Conservation (phyloP, 2,797 vertebrate species). For the Molossus alvarezi region DNA sequence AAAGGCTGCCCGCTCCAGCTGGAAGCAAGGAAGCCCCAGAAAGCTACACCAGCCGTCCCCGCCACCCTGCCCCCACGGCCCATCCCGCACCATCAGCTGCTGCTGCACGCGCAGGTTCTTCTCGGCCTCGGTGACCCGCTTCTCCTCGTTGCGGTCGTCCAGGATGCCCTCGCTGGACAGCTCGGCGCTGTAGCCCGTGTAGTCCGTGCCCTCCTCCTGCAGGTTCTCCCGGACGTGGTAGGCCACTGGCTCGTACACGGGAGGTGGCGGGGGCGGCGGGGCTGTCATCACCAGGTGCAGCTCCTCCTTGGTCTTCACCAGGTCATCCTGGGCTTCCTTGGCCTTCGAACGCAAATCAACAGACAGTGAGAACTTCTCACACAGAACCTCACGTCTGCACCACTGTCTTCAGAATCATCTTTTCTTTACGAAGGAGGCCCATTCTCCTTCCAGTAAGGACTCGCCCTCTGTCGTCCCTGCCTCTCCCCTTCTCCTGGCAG, state of each 20-base stretch:
- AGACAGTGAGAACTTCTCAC: neutral
- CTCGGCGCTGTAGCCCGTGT: constrained; percentile 94
- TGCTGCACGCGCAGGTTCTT: constrained; percentile 97
- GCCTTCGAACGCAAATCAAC: constrained; percentile 89
- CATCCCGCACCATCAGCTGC: constrained; percentile 95
- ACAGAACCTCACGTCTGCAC: fast-evolving
- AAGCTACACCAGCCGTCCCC: neutral
- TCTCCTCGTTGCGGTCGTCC: constrained; percentile 95
- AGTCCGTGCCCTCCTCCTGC: constrained; percentile 92
- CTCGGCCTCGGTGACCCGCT: constrained; percentile 95
- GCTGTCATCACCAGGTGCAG: constrained; percentile 93
- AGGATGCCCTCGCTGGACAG: constrained; percentile 93
- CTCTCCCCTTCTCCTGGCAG: too few species aligned
- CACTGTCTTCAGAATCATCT: neutral
- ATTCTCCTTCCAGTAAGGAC: fast-evolving
- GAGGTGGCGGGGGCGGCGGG: constrained; percentile 92
- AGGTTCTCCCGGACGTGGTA: constrained; percentile 92
- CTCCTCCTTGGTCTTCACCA: constrained; percentile 96
- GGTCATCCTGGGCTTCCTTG: constrained; percentile 94
- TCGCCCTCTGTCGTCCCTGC: fast-evolving
- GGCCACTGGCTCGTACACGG: constrained; percentile 91
- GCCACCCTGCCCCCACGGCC: neutral
- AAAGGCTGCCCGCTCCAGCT: neutral
- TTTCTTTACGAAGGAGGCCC: too few species aligned
- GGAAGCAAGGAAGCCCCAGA: neutral